A percentile compares a stretch with the other conserved stretches of the same genome.
These are phyloP conservation scores for Drosophila ohnishii DNA, from an alignment of 1,140 invertebrate genomes.

Conservation along the genomic window DNA sequence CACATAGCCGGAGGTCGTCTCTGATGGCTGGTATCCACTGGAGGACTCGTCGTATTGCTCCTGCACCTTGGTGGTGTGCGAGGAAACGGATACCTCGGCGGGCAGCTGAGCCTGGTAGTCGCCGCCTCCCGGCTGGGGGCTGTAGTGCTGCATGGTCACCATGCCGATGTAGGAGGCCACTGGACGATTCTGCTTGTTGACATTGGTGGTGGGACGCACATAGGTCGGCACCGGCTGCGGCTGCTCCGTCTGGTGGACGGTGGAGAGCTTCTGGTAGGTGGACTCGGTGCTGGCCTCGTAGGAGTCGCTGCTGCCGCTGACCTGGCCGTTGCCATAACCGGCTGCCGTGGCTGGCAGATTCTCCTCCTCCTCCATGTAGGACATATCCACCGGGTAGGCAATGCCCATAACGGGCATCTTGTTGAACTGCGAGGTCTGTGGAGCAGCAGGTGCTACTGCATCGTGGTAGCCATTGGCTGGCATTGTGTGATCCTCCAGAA, in stretches of 20 bases:
- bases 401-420: conserved; percentile 79
- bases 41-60: conserved; percentile 56
- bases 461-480: conserved; percentile 71
- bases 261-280: conserved; percentile 57
- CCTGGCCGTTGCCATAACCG: conserved; percentile 25
- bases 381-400: conserved; percentile 78
- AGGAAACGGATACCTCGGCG: conserved; percentile 73
- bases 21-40: conserved; percentile 43
- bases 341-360: conserved; percentile 20
- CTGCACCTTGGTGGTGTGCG: conserved; percentile 76
- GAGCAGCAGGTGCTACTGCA: conserved; percentile 27
- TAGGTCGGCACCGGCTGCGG: conserved; percentile 50
- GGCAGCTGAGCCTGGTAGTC: conserved; percentile 51
- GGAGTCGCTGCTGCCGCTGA: conserved; percentile 39
- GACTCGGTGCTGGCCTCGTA: conserved; percentile 61
- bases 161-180: conserved; percentile 76
- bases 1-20: conserved; percentile 45
- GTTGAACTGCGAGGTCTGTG: conserved; percentile 76
- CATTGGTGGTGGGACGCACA: conserved; percentile 56
- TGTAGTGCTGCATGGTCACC: conserved; percentile 76
- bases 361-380: conserved; percentile 71
- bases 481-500: conserved; percentile 74
- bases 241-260: conserved; percentile 51
- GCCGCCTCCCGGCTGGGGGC: conserved; percentile 16
- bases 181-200: conserved; percentile 56